These are phyloP conservation scores for Aphaenogaster rudis DNA, from an alignment of 1,140 invertebrate genomes.

Conservation along the genomic window DNA sequence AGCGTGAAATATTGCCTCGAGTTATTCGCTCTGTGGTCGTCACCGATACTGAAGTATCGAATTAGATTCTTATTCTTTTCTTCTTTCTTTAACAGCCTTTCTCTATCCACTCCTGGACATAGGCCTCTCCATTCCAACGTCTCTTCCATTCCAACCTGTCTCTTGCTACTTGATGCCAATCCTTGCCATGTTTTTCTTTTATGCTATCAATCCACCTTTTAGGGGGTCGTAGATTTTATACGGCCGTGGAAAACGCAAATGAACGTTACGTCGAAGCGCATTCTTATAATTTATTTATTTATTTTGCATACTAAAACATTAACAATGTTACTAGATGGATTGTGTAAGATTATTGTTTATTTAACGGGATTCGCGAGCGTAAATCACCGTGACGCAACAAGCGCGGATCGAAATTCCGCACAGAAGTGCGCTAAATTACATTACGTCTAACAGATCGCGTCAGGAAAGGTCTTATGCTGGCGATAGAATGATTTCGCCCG, in stretches of 20 bases:
- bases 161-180: no score
- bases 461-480: not conserved
- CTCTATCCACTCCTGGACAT: no score
- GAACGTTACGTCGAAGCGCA: not conserved
- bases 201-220: no score
- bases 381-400: slow-evolving; percentile 13
- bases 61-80: not conserved
- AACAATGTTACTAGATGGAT: no score
- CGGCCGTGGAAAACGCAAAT: not conserved
- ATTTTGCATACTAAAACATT: not conserved
- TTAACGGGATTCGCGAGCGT: not conserved
- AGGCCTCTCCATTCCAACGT: no score
- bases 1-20: not conserved
- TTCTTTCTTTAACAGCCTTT: no score
- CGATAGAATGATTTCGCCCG: slow-evolving; percentile 45
- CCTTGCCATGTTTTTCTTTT: no score
- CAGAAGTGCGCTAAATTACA: slow-evolving; percentile 33
- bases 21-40: not conserved
- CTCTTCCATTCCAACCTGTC: no score
- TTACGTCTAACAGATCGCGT: slow-evolving; percentile 8
- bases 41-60: not conserved
- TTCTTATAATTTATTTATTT: not conserved
- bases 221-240: not conserved
- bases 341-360: not conserved
- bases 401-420: slow-evolving; percentile 13